Evolutionary conservation across 2,797 vertebrate species (phyloP).

Genomic region (Schizopygopsis pylzovi): DNA sequence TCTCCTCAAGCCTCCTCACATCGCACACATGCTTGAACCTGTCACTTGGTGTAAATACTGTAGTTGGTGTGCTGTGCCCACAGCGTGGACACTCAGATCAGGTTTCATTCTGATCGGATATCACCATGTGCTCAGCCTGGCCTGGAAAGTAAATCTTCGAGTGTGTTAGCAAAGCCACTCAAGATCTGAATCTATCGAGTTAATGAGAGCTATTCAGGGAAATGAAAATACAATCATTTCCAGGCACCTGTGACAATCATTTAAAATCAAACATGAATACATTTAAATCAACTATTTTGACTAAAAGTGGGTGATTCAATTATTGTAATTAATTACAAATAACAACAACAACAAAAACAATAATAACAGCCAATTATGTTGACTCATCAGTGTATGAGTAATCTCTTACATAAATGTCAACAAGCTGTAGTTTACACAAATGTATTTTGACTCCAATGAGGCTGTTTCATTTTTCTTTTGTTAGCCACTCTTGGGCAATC

Average conservation of each 20-base stretch:
- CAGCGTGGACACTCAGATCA: slow-evolving; percentile 60
- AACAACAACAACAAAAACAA: neutral
- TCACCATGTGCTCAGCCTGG: slow-evolving; percentile 46
- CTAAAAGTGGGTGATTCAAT: neutral
- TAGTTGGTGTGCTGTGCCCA: slow-evolving; percentile 37
- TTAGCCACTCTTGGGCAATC: slow-evolving; percentile 34
- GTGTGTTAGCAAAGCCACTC: slow-evolving; percentile 31
- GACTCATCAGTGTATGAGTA: neutral
- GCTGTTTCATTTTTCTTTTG: slow-evolving; percentile 6
- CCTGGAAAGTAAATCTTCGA: slow-evolving; percentile 31
- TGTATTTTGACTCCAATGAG: neutral
- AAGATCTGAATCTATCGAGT: slow-evolving; percentile 17
- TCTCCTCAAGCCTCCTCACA: slow-evolving; percentile 28
- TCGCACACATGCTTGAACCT: slow-evolving; percentile 16
- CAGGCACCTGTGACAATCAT: neutral
- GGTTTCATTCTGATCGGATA: slow-evolving; percentile 68
- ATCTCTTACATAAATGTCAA: slow-evolving; percentile 16
- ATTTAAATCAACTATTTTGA: neutral
- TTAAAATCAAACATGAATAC: neutral
- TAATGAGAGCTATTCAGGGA: slow-evolving; percentile 1
- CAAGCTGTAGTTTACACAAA: slow-evolving; percentile 9
- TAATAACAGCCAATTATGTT: neutral
- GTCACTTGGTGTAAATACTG: slow-evolving; percentile 68
- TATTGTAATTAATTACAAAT: neutral
- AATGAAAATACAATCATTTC: neutral